Conservation (phyloP, 2,113 vertebrate species). For the Gallinago undulata region DNA sequence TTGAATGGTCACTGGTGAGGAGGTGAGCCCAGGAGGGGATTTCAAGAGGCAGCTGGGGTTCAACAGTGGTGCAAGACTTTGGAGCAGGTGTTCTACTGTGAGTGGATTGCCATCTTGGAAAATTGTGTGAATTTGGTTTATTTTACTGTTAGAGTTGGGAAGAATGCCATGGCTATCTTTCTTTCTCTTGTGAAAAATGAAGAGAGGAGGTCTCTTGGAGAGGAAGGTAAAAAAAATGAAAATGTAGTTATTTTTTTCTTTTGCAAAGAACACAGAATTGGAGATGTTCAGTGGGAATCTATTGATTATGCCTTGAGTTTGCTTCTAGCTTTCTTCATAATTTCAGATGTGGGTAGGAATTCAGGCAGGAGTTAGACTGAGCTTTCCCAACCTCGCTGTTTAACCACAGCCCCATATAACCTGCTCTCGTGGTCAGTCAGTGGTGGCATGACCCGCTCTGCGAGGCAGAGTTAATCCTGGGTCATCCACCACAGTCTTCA, state of each 20-base stretch:
- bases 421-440: background rate
- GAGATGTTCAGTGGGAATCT: background rate
- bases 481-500: background rate
- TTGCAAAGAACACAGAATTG: background rate
- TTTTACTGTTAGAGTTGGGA: background rate
- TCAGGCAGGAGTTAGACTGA: background rate
- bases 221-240: background rate
- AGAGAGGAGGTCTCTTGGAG: background rate
- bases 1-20: background rate
- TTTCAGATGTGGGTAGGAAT: background rate
- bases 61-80: background rate
- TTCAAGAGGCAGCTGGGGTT: background rate
- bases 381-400: background rate
- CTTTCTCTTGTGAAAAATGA: background rate
- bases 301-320: background rate
- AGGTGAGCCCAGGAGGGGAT: background rate
- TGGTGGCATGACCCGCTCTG: background rate
- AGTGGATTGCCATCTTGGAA: background rate
- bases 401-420: background rate
- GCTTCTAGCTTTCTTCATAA: background rate
- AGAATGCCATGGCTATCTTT: background rate
- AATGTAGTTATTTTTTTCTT: background rate
- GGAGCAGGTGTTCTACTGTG: background rate
- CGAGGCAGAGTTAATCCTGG: fast-evolving
- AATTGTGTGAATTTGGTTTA: background rate